Base-by-base conservation (phyloP, 92 coral and sea anemone genomes). In the Bergia puertoricense region DNA sequence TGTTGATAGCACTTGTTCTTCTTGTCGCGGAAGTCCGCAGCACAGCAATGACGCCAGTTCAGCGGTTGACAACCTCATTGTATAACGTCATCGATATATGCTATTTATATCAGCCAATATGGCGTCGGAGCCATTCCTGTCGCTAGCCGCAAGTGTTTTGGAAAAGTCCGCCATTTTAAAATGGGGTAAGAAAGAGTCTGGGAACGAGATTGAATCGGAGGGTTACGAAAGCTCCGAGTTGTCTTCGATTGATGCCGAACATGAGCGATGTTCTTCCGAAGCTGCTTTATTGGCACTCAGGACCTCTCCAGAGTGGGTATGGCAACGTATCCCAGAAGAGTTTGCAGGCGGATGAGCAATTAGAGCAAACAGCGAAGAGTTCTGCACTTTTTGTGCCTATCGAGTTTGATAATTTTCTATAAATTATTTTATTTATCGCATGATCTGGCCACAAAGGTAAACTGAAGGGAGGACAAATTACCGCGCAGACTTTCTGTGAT, bases 341-440 rank as follows among this genome's bases (percentile, higher is more conserved):
- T 84, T 84, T 85, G 81, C 89, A 66, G 81, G 83, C 88, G 89
- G 90, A 88, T 91, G 90, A 79, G 92, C 85, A 80, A 80, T 80
- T 91, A 86, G 88, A 90, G 80, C 89, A 77, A 54, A 67, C 79
- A 88, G 87, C 85, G 75, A 37, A 38, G 74, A 81, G 71, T 73
- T 80, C 87, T 72, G 80, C 85, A 80, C 42, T 75, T 62, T 86
- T 77, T 50, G 68, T 86, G 69, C 85, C 89, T 75, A 71, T 88
- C 87, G 80, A 80, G 50, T 81, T 88, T 54, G 69, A 88, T 84
- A 45, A 79, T 87, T 89, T 90, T 57, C 73, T 57, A 41, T 85
- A 87, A 90, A 92, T 92, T 90, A 86, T 92, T 88, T 86, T 87
- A 80, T 89, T 90, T 92, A 84, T 90, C 86, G 80, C 43, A 84